Percentiles rank a stretch among this genome's conserved stretches.
Evolutionary conservation across 2,888 invertebrate species (phyloP).

Genomic region (Operophtera brumata): DNA sequence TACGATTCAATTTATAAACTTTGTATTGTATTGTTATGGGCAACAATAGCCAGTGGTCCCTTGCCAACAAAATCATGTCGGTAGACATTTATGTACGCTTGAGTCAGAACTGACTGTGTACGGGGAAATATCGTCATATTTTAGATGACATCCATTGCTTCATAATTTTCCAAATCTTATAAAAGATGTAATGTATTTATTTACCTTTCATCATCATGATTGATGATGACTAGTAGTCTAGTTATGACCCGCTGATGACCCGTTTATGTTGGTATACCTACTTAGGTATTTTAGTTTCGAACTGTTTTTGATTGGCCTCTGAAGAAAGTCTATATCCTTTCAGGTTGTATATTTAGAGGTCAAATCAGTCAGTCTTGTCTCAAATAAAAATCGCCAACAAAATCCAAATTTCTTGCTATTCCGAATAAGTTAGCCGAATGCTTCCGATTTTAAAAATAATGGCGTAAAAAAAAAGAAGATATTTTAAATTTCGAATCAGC

Average conservation of each 20-base stretch:
- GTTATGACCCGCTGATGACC: too few relatives aligned
- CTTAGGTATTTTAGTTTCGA: too few relatives aligned
- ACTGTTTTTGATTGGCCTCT: too few relatives aligned
- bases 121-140: not conserved
- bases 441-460: slow-evolving; percentile 1
- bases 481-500: slow-evolving; percentile 5
- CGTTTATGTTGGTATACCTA: too few relatives aligned
- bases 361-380: too few relatives aligned
- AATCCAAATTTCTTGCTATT: not conserved
- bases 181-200: too few relatives aligned
- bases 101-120: not conserved
- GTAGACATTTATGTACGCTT: not conserved
- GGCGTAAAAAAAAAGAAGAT: not conserved
- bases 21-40: slow-evolving; percentile 30
- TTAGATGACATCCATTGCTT: not conserved
- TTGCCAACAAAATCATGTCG: slow-evolving; percentile 31
- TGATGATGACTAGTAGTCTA: too few relatives aligned
- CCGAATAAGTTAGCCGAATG: not conserved
- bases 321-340: too few relatives aligned
- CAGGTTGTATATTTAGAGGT: too few relatives aligned
- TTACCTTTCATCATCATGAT: too few relatives aligned
- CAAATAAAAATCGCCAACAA: not conserved
- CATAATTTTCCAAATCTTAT: not conserved
- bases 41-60: slow-evolving; percentile 33
- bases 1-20: slow-evolving; percentile 42